phyloP scores from a whole-genome alignment of 2,888 invertebrate genomes.

The Coleophora deauratella region DNA sequence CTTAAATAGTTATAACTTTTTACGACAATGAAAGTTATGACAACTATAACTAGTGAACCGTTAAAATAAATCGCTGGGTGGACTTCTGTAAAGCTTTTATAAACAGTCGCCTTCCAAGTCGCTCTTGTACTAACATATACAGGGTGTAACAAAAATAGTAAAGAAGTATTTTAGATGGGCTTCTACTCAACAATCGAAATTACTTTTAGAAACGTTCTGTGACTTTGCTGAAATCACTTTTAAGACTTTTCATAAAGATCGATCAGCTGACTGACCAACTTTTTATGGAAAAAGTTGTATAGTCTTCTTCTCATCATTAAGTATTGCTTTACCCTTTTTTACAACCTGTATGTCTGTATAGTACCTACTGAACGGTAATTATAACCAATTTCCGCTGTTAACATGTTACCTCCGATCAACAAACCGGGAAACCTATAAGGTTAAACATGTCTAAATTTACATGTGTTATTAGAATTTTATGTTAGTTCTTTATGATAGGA shows the following conservation, averaged over 20 bases:
- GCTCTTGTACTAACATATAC: neutral
- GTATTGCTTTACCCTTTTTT: too few relatives aligned
- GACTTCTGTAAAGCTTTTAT: too few relatives aligned
- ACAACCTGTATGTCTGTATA: conserved; percentile 23
- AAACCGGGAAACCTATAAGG: conserved; percentile 1
- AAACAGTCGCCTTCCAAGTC: too few relatives aligned
- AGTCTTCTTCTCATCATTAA: too few relatives aligned
- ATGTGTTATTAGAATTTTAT: neutral
- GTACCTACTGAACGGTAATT: conserved; percentile 21
- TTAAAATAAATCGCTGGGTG: neutral
- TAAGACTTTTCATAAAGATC: too few relatives aligned
- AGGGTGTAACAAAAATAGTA: conserved; percentile 14
- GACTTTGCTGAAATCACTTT: too few relatives aligned
- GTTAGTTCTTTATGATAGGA: neutral
- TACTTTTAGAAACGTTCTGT: too few relatives aligned
- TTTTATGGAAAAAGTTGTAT: too few relatives aligned
- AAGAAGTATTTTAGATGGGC: too few relatives aligned
- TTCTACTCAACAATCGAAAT: too few relatives aligned
- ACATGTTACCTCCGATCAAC: conserved; percentile 10
- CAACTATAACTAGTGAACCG: conserved; percentile 21
- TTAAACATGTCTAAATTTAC: neutral
- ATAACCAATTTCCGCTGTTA: conserved; percentile 28
- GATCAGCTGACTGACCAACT: too few relatives aligned
- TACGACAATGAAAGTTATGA: conserved; percentile 33
- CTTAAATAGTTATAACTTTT: conserved; percentile 40